Base-by-base conservation (phyloP, 2,888 invertebrate genomes). In the Podotricha telesiphe region DNA sequence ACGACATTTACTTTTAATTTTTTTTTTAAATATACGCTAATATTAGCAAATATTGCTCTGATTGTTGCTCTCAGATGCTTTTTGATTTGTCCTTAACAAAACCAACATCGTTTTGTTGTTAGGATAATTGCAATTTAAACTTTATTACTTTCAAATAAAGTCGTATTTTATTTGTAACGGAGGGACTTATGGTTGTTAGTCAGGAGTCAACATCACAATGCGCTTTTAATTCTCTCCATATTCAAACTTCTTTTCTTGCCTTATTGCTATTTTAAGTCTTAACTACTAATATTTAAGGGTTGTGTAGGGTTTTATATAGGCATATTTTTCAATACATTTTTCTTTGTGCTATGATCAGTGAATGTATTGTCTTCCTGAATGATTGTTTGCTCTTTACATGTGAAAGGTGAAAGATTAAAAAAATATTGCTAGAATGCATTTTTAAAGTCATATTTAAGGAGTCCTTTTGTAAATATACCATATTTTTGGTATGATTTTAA, bases 271-370 rank as follows among this genome's bases (percentile, higher is more conserved):
- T 65, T 56, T 68, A 11, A 19, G 10, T 61, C 28, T 28, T 70
- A 68, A 20, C 1, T 0, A 2, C 37, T 28, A 47, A 1, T 5
- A 5, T 8, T 58, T 70, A 71, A 55, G 58, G 55, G 66, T 65
- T 48, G 4, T 8, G 4, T 19, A 0, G 19, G 6, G 40, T 19
- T 19, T 34, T 42, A 17, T 37, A 47, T 66, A 47, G 48, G 40
- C 42, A 20, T 62, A 19, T 67, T 37, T 50, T 73, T 72, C 74
- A 70, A 61, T 58, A 45, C 6, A 19, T 20, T 11, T 19, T 34
- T 22, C n/a, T 56, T 82, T 67, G 79, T 82, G 7, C 55, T 65
- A 65, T 78, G 76, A 80, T 83, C 77, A 78, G 77, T 71, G 71
- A 66, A 56, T 37, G 67, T 59, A 77, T 80, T 80, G 80, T 82